Evolutionary conservation across 1,140 invertebrate species (phyloP), one percentile per base, ranked within the genome.

Genomic region (Drosophila punjabiensis): DNA sequence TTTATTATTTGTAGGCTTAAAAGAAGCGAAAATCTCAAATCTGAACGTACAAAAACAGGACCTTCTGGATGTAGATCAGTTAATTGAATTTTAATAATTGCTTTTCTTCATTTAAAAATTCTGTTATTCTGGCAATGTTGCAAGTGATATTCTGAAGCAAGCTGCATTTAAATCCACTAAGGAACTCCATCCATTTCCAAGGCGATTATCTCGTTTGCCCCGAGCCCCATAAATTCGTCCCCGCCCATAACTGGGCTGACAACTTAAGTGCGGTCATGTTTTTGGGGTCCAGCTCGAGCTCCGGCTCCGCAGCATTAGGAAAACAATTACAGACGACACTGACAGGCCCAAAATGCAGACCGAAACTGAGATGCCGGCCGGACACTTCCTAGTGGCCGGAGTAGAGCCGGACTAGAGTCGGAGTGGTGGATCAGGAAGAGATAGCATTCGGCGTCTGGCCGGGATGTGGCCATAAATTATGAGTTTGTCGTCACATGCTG

Each of bases 191-290:
- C 18, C 69, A 28, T n/a, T 75, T 56, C 48, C 39, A 55, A 53
- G 58, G 61, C 48, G 70, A 74, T 74, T 74, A 74, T 73, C 68
- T 73, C 37, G 68, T 18, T 73, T 32, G 55, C 28, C 37, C 37
- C 52, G 56, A 53, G 70, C 63, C 66, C 84, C 82, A 85, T 85
- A 85, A 85, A 85, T 85, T 73, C 52, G 56, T 81, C 45, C 62
- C 52, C 70, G 79, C 82, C 83, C 82, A 85, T 74, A 62, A 81
- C 82, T 81, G 82, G 78, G 64, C 64, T 85, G 82, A 85, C 82
- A 85, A 85, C 82, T 85, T 85, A 85, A 85, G 82, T 85, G 82
- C 82, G 82, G 82, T 84, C 82, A 85, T 84, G 82, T 74, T 74
- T 84, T 84, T 69, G 82, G 82, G 76, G 81, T 70, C 61, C 60